Conservation (phyloP, 1,140 invertebrate genomes). For the Eriosoma lanigerum region DNA sequence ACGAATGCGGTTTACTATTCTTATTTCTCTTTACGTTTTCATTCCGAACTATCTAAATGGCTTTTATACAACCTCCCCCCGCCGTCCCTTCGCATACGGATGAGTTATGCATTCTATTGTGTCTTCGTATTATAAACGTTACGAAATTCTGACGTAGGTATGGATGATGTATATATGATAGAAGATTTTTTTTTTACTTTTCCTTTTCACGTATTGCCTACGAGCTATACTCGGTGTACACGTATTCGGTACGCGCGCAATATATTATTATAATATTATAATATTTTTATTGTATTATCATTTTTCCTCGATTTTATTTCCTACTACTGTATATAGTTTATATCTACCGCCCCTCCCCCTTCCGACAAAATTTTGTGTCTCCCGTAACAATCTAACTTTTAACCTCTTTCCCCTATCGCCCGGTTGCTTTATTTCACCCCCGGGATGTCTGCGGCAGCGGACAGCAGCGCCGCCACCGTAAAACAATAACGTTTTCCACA, state of each 20-base stretch:
- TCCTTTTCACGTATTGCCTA: too few species aligned
- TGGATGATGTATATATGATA: not conserved
- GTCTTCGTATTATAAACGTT: not conserved
- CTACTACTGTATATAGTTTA: too few species aligned
- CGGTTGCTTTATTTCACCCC: not conserved
- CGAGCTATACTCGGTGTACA: too few species aligned
- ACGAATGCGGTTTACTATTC: not conserved
- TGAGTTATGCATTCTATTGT: not conserved
- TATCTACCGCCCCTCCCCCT: too few species aligned
- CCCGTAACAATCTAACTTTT: not conserved
- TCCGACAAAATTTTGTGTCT: not conserved
- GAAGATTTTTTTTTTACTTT: too few species aligned
- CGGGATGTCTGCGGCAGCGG: not conserved
- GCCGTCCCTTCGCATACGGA: not conserved
- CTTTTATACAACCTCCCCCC: not conserved
- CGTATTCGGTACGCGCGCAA: not conserved
- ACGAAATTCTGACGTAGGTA: not conserved
- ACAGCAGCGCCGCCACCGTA: not conserved
- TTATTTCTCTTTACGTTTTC: not conserved
- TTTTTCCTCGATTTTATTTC: too few species aligned
- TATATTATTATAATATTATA: not conserved
- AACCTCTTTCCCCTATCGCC: too few species aligned
- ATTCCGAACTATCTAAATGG: not conserved
- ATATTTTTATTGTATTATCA: too few species aligned
- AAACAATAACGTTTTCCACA: conserved; percentile 9